phyloP scores from a whole-genome alignment of 2,888 invertebrate species.

The Harpalus rubripes region DNA sequence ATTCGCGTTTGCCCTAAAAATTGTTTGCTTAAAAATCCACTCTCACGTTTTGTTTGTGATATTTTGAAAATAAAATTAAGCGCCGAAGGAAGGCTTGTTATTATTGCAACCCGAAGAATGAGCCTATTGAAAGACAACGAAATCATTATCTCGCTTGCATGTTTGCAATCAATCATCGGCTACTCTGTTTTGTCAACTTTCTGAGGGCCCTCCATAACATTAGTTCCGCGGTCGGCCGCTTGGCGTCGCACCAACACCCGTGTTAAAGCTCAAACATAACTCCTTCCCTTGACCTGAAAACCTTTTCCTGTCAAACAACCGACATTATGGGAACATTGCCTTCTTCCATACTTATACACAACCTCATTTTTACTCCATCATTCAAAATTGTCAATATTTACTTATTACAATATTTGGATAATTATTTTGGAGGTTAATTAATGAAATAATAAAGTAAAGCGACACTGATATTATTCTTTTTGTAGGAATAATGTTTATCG shows the following conservation, averaged over 20 bases:
- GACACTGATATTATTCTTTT: no score
- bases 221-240: slow-evolving; percentile 12
- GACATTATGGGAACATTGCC: slow-evolving; percentile 38
- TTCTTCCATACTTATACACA: background rate
- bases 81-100: slow-evolving; percentile 9
- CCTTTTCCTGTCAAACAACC: slow-evolving; percentile 53
- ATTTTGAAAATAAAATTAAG: slow-evolving; percentile 48
- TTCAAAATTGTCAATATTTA: slow-evolving; percentile 3
- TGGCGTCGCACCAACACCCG: background rate
- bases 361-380: background rate
- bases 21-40: slow-evolving; percentile 51
- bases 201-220: slow-evolving; percentile 33
- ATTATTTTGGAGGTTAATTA: background rate
- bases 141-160: slow-evolving; percentile 59
- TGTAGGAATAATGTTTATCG: no score
- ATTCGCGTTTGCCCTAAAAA: slow-evolving; percentile 57
- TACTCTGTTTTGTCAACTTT: slow-evolving; percentile 64
- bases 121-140: slow-evolving; percentile 58
- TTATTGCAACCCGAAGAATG: slow-evolving; percentile 12
- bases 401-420: slow-evolving; percentile 1
- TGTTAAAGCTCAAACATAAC: background rate
- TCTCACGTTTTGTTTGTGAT: slow-evolving; percentile 37
- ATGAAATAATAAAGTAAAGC: background rate
- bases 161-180: slow-evolving; percentile 64
- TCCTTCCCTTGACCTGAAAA: slow-evolving; percentile 56